Base-by-base conservation (phyloP, 2,797 vertebrate species). In the Vireo griseus region DNA sequence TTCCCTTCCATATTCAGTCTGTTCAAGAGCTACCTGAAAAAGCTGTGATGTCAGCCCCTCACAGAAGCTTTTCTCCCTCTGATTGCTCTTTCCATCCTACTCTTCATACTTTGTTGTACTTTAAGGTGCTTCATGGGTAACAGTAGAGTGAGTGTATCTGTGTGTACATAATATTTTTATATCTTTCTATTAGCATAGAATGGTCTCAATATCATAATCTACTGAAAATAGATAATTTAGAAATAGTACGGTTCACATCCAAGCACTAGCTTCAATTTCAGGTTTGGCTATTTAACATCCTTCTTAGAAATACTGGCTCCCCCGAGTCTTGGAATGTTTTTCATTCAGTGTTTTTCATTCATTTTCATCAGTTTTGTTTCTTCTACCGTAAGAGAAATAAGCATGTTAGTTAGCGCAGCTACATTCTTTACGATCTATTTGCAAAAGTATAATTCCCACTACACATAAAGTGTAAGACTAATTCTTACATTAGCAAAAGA, bases 1-100 rank as follows among this genome's bases (percentile, higher is more conserved):
- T 95, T 93, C 59, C 39, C n/a, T 90, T 90, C 90, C 67, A 76
- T 66, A 93, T 66, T 92, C 88, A 81, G 44, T 82, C 83, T 95
- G 5, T 90, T 86, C 67, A 90, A 94, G 88, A 84, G 80, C 58
- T 73, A 95, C 79, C 92, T 88, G 83, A 90, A 95, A 91, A 93
- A 79, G 37, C 51, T 93, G 67, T 92, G 71, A 88, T 90, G 74
- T 93, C 80, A 93, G 69, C 26, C 39, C 88, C 69, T 82, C 76
- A 90, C 9, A 84, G n/a, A 81, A 84, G 85, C 35, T 73, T 81
- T 88, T 65, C 48, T 88, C 28, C 51, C 61, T 90, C 58, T 73
- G 62, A 78, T 39, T 86, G 51, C 80, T 90, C 37, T 83, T 86
- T 72, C 66, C 68, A 47, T 18, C 39, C 33, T 77, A 57, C 57